Evolutionary conservation across 2,888 invertebrate genomes (phyloP).

Genomic region (Fragum sueziense): DNA sequence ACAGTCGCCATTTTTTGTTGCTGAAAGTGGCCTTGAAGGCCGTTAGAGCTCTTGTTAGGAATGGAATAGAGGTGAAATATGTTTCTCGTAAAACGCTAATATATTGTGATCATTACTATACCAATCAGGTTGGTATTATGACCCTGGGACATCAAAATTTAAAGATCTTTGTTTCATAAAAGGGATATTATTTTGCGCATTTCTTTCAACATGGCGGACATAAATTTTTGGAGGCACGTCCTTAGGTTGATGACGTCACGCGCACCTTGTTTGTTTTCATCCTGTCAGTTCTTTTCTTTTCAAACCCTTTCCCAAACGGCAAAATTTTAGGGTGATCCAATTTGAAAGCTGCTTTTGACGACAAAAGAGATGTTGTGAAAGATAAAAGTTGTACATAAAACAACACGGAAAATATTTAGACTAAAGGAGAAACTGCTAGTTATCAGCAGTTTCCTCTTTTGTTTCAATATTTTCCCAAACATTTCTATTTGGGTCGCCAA

Average conservation of each 20-base stretch:
- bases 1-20: conserved; percentile 81
- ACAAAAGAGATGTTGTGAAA: no score
- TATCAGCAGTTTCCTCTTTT: no score
- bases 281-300: no score
- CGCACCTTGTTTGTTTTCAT: conserved; percentile 1
- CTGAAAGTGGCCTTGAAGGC: background rate
- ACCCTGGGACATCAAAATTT: no score
- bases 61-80: background rate
- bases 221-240: background rate
- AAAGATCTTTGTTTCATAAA: no score
- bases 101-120: background rate
- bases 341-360: no score
- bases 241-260: conserved; percentile 12
- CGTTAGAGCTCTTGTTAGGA: background rate
- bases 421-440: no score
- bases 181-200: background rate
- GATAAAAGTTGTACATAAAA: no score
- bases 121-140: background rate
- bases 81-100: background rate
- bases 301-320: background rate
- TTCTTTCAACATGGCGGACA: conserved; percentile 22
- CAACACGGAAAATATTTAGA: no score
- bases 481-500: no score
- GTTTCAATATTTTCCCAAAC: no score
- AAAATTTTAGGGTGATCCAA: no score